A percentile compares a stretch with the other conserved stretches of the same genome.
Evolutionary conservation across 2,888 invertebrate genomes (phyloP).

Genomic region (Aphidoletes aphidimyza): DNA sequence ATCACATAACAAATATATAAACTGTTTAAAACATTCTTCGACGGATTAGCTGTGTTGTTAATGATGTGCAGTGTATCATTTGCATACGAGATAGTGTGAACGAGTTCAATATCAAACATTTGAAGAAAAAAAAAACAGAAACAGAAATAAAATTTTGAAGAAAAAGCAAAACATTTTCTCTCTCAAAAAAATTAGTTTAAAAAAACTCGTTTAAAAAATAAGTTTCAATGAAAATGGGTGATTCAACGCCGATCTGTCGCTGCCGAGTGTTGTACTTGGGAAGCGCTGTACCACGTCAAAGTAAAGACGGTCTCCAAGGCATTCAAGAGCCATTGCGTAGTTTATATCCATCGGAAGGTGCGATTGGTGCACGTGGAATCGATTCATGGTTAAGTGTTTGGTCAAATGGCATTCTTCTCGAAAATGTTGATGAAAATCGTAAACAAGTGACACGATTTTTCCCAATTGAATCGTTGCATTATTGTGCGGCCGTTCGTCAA

Average conservation of each 20-base stretch:
- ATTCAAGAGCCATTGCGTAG: conserved; percentile 97
- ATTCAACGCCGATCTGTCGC: conserved; percentile 94
- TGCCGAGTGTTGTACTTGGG: conserved; percentile 97
- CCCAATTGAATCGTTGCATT: conserved; percentile 93
- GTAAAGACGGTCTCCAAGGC: conserved; percentile 96
- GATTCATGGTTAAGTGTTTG: conserved; percentile 97
- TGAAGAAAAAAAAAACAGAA: no score
- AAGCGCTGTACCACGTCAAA: conserved; percentile 94
- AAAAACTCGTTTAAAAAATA: background rate
- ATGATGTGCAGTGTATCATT: background rate
- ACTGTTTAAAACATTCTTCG: background rate
- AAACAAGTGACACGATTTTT: conserved; percentile 95
- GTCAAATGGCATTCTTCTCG: conserved; percentile 93
- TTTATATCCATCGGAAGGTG: conserved; percentile 94
- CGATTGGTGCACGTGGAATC: conserved; percentile 87
- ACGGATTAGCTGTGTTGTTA: background rate
- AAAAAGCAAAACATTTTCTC: background rate
- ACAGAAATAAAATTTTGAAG: no score
- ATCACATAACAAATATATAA: background rate
- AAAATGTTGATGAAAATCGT: conserved; percentile 96
- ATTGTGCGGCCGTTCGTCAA: conserved; percentile 94
- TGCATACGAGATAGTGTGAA: no score
- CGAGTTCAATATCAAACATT: no score
- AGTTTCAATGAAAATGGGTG: conserved; percentile 67
- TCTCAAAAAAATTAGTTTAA: conserved; percentile 52